Base-by-base conservation (phyloP, 2,888 invertebrate species). In the Euclidia mi region DNA sequence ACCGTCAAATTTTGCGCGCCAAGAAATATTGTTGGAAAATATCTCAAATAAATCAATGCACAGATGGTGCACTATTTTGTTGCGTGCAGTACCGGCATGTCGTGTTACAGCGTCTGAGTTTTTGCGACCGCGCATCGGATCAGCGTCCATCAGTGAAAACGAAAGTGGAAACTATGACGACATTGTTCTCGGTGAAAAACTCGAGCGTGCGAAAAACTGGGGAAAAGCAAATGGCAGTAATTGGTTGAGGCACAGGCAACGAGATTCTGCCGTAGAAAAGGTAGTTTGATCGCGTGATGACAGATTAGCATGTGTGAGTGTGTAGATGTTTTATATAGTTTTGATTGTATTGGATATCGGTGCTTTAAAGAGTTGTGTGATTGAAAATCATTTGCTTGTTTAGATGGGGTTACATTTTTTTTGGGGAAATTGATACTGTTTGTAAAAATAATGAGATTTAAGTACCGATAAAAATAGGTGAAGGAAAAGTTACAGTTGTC, bases 81-180 rank as follows among this genome's bases (percentile, higher is more conserved):
- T 72, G 71, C 59, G 53, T 44, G 47, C 73, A 57, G 76, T 77
- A 77, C 77, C 37, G 18, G 18, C 56, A 32, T 17, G 46, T 38
- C 58, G 63, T 65, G 71, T 58, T 56, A 65, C 44, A 70, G 65
- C 60, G 62, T 61, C 62, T 76, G 9, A 44, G 77, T 90, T 91
- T 92, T 90, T 90, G 73, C 70, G 56, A 62, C 85, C 84, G 75
- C 71, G 57, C 71, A 59, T 70, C 69, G 62, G 76, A 73, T 67
- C 78, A 70, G 80, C 83, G 81, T 84, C 85, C 81, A 82, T 78
- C 79, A 82, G 87, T 81, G 92, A 93, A 93, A 93, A 84, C 82
- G 93, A 93, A 92, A 93, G 93, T 93, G 92, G 92, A 92, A 91
- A 92, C 76, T 71, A 74, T 91, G 90, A 92, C 87, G 87, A 92